Evolutionary conservation across 2,888 invertebrate species (phyloP).

Genomic region (Liopterus haemorrhoidalis): DNA sequence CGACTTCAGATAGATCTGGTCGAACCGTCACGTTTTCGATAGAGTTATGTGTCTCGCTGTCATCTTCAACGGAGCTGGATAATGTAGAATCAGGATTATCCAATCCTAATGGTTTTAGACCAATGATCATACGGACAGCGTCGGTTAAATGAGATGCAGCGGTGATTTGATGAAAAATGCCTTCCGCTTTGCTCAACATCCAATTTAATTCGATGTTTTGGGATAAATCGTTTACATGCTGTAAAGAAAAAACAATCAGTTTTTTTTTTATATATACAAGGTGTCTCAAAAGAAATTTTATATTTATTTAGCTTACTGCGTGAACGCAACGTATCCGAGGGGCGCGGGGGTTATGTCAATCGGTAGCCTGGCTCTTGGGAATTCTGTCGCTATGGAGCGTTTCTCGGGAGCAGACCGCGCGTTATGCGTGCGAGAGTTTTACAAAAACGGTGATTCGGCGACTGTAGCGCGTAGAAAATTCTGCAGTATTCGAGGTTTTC

Average conservation of each 20-base stretch:
- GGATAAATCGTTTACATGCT: slow-evolving; percentile 95
- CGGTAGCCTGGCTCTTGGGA: too few relatives aligned
- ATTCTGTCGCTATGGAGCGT: too few relatives aligned
- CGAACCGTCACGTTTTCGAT: slow-evolving; percentile 38
- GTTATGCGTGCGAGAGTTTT: too few relatives aligned
- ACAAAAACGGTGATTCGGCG: too few relatives aligned
- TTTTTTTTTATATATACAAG: slow-evolving; percentile 7
- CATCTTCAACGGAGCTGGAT: slow-evolving; percentile 31
- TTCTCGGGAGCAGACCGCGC: too few relatives aligned
- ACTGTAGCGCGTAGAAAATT: too few relatives aligned
- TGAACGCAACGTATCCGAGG: too few relatives aligned
- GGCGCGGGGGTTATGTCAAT: too few relatives aligned
- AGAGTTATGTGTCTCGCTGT: slow-evolving; percentile 42
- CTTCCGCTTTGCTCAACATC: slow-evolving; percentile 81
- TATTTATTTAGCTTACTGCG: too few relatives aligned
- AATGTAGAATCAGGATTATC: slow-evolving; percentile 28
- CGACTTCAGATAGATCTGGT: slow-evolving; percentile 51
- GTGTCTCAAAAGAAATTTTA: neutral
- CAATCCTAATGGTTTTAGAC: slow-evolving; percentile 49
- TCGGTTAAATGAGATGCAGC: slow-evolving; percentile 65
- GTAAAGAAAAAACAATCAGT: slow-evolving; percentile 38
- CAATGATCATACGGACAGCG: slow-evolving; percentile 65
- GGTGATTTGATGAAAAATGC: slow-evolving; percentile 83
- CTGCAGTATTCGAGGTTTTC: too few relatives aligned
- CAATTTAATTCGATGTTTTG: slow-evolving; percentile 77